These are phyloP conservation scores for Camelus dromedarius DNA, from an alignment of 2,113 vertebrate genomes.

Conservation along the genomic window DNA sequence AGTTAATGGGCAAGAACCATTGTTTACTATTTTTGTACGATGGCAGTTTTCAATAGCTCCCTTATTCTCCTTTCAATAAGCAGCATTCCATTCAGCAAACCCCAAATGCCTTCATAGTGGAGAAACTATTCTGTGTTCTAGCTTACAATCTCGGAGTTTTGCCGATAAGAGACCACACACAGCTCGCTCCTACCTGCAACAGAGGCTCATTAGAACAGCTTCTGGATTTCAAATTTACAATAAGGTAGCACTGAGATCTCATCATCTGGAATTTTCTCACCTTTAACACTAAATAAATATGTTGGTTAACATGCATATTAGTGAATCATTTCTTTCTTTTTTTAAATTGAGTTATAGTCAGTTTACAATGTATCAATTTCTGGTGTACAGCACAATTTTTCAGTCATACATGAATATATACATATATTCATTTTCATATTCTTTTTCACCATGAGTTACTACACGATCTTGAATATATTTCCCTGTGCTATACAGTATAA, in stretches of 20 bases:
- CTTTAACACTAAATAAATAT: neutral
- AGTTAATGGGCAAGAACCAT: slow-evolving; percentile 54
- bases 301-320: neutral
- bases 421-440: too few relatives aligned
- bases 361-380: too few relatives aligned
- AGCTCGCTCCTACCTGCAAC: neutral
- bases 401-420: too few relatives aligned
- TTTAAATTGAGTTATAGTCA: too few relatives aligned
- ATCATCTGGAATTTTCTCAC: neutral
- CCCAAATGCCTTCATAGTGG: slow-evolving; percentile 61
- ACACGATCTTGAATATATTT: too few relatives aligned
- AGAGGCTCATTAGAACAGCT: neutral
- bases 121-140: slow-evolving; percentile 67
- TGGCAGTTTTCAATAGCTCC: slow-evolving; percentile 61
- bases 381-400: too few relatives aligned
- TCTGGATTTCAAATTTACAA: neutral
- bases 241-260: neutral
- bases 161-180: neutral
- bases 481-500: too few relatives aligned
- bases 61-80: slow-evolving; percentile 59
- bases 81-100: slow-evolving; percentile 76
- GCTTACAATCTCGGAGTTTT: neutral
- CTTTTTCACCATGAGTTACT: too few relatives aligned
- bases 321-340: neutral
- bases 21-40: slow-evolving; percentile 51